Evolutionary conservation across 1,140 invertebrate genomes (phyloP).

Genomic region (Mya arenaria): DNA sequence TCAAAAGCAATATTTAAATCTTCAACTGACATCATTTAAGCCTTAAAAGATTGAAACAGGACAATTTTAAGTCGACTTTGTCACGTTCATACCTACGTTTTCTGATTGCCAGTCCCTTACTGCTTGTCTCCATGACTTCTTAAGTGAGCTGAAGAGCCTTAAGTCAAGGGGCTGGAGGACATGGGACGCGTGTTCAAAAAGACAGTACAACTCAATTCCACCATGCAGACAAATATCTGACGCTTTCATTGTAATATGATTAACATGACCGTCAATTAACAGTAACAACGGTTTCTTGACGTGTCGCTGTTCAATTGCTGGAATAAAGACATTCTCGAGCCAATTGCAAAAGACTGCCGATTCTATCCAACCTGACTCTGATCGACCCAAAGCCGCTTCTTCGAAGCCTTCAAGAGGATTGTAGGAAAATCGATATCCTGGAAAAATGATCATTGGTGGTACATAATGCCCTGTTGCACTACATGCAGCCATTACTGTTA

Average conservation of each 20-base stretch:
- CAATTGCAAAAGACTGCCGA: conserved; percentile 1
- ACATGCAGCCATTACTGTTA: conserved; percentile 13
- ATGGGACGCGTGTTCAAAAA: conserved; percentile 3
- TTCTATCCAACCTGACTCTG: conserved; percentile 32
- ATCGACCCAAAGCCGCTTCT: conserved; percentile 1
- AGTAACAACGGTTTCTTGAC: conserved; percentile 1
- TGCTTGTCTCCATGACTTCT: conserved; percentile 6
- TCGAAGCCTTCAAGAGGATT: conserved; percentile 16
- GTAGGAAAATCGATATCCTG: not conserved
- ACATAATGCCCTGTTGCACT: conserved; percentile 6
- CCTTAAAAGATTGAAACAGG: no score
- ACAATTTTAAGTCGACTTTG: no score
- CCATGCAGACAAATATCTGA: conserved; percentile 2
- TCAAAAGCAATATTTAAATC: no score
- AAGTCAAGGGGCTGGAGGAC: conserved; percentile 11
- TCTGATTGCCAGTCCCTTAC: conserved; percentile 2
- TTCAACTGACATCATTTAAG: no score
- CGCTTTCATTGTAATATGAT: not conserved
- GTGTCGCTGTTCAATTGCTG: not conserved
- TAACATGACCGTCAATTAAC: conserved; percentile 22
- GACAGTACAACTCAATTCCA: conserved; percentile 8
- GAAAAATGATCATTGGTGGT: conserved; percentile 10
- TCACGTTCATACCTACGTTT: conserved; percentile 18
- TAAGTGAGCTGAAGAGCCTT: not conserved
- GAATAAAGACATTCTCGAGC: conserved; percentile 1